These are phyloP conservation scores for Nothobranchius furzeri DNA, from an alignment of 2,113 vertebrate species.

Conservation along the genomic window DNA sequence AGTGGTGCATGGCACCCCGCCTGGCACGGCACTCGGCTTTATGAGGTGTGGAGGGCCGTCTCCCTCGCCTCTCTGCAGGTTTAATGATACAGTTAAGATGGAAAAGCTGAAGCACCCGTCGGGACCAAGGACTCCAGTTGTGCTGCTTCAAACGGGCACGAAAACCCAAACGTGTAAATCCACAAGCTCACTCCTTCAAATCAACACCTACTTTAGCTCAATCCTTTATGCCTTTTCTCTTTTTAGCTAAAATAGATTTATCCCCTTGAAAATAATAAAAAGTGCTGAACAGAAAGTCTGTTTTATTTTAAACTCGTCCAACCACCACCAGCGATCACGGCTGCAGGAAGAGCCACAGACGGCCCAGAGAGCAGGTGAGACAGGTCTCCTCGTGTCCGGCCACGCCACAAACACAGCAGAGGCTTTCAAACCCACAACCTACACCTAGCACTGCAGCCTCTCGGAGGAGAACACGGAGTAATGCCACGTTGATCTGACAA, in stretches of 20 bases:
- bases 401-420: slow-evolving; percentile 54
- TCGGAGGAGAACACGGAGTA: slow-evolving; percentile 68
- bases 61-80: slow-evolving; percentile 65
- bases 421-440: slow-evolving; percentile 52
- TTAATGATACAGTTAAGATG: slow-evolving; percentile 79
- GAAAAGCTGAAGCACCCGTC: slow-evolving; percentile 71
- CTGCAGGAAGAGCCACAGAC: slow-evolving; percentile 23
- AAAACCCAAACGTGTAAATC: slow-evolving; percentile 19
- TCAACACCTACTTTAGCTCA: background rate
- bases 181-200: background rate
- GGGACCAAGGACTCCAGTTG: slow-evolving; percentile 68
- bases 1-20: slow-evolving; percentile 62
- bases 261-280: background rate
- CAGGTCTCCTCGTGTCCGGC: slow-evolving; percentile 42
- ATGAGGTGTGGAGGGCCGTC: slow-evolving; percentile 76
- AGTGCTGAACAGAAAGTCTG: background rate
- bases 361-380: slow-evolving; percentile 48
- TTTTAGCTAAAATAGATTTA: background rate
- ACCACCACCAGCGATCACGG: slow-evolving; percentile 42
- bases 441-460: slow-evolving; percentile 67
- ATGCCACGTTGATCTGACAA: slow-evolving; percentile 77
- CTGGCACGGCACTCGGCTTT: slow-evolving; percentile 74
- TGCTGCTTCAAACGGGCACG: slow-evolving; percentile 19
- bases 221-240: background rate
- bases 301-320: background rate